Base-by-base conservation (phyloP, 2,888 invertebrate genomes). In the Ellobium chinense region DNA sequence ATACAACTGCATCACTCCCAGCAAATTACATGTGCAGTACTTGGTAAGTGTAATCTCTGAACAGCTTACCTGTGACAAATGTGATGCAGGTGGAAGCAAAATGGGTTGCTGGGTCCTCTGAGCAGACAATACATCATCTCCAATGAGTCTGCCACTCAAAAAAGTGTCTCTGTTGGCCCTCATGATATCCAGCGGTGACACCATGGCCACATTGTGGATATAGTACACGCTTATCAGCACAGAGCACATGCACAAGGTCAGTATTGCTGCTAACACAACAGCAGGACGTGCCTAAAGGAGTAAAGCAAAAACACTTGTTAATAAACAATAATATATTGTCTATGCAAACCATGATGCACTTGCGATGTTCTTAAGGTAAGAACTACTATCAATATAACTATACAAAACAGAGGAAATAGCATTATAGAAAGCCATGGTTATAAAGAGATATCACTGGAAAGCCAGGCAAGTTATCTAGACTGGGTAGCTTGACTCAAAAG, bases 221-320 rank as follows among this genome's bases (percentile, higher is more conserved):
- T 79, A 73, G 73, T 73, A 79, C 27, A 79, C 46, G 29, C 79
- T 79, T 21, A 79, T 21, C 58, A 72, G 27, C 58, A 79, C 56
- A 5, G 79, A 79, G n/a, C 79, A 73, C 72, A 79, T 54, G 54
- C 79, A 79, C 34, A 79, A n/a, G 5, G 58, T 58, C 7, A 79
- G 39, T n/a, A 79, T 73, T 4, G 56, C 73, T n/a, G 56, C 79
- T 29, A 79, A 18, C n/a, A 73, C 73, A 73, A 65, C 73, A 5
- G 66, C 34, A 37, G 73, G 73, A 27, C 73, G 79, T 29, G 73
- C 79, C 73, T 72, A 21, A 21, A 46, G 29, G 24, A n/a, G n/a
- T n/a, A 21, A 62, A 24, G 12, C 9, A 46, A 18, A 46, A 46
- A 46, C 46, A 46, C 46, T 12, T 18, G 46, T 46, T 12, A 46